A percentile compares a stretch with the other conserved stretches of the same genome.
Conservation (phyloP, 2,797 vertebrate genomes). For the Nyctibius grandis region DNA sequence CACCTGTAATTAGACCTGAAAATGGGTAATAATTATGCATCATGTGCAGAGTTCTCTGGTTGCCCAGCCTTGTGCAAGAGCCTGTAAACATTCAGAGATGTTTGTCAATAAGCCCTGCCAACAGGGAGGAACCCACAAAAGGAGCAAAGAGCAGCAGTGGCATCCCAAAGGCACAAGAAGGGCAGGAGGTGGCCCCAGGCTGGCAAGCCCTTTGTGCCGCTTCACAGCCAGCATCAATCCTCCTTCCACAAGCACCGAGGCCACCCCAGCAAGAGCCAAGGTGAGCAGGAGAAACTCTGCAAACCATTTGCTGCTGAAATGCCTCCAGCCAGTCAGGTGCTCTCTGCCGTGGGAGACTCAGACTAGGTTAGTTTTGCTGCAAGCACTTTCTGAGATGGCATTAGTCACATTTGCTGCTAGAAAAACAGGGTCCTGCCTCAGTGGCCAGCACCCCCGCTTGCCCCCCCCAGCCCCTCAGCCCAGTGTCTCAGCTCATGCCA, state of each 20-base stretch:
- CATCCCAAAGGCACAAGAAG: too few relatives aligned
- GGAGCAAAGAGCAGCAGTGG: not conserved
- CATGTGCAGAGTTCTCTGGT: too few relatives aligned
- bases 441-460: not conserved
- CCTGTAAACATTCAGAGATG: not conserved
- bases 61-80: not conserved
- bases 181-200: not conserved
- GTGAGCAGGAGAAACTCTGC: not conserved
- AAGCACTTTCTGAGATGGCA: accelerated
- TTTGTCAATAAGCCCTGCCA: not conserved
- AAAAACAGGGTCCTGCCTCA: not conserved
- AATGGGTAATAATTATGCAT: not conserved
- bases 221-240: not conserved
- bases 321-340: not conserved
- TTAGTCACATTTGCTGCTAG: not conserved
- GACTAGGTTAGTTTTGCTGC: not conserved
- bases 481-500: not conserved
- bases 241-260: too few relatives aligned
- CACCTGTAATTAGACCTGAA: not conserved
- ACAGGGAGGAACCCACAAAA: not conserved
- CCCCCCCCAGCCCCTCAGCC: not conserved
- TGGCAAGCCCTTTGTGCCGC: not conserved
- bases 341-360: not conserved
- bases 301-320: not conserved
- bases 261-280: accelerated